A percentile compares a stretch with the other conserved stretches of the same genome.
phyloP scores from a whole-genome alignment of 2,888 invertebrate genomes.

The Acrocyrtus sp. region DNA sequence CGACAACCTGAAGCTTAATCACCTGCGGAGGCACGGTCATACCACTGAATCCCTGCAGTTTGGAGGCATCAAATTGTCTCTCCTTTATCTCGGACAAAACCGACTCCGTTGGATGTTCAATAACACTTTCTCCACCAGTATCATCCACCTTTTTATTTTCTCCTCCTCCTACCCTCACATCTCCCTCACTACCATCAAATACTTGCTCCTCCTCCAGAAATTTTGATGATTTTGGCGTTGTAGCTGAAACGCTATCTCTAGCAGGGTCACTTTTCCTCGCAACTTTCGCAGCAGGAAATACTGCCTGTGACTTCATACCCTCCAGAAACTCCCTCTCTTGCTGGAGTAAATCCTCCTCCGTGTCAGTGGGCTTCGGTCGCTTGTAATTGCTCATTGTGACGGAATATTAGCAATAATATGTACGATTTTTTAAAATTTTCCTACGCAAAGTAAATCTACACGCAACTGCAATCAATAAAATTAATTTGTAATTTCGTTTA shows the following conservation, averaged over 20 bases:
- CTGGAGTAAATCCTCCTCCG: constrained; percentile 78
- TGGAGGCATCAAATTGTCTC: constrained; percentile 39
- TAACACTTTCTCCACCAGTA: background rate
- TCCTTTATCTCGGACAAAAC: constrained; percentile 38
- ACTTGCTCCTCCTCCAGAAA: background rate
- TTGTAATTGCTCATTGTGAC: too few species aligned
- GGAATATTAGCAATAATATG: too few species aligned
- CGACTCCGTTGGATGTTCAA: constrained; percentile 26
- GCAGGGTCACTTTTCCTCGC: background rate
- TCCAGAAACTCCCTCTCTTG: constrained; percentile 79
- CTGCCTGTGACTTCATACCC: constrained; percentile 64
- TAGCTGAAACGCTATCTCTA: too few species aligned
- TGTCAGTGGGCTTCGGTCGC: constrained; percentile 77
- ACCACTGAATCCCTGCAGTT: constrained; percentile 27
- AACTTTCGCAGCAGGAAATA: constrained; percentile 27
- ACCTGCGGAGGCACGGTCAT: constrained; percentile 15
- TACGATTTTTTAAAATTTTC: too few species aligned
- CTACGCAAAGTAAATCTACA: background rate
- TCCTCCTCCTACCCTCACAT: too few species aligned
- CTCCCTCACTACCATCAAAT: background rate
- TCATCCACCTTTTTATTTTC: too few species aligned
- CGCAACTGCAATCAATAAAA: background rate
- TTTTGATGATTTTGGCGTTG: background rate
- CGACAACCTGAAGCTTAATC: too few species aligned
- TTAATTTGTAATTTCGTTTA: background rate